phyloP scores from a whole-genome alignment of 2,888 invertebrate species.

The Formica aserva region DNA sequence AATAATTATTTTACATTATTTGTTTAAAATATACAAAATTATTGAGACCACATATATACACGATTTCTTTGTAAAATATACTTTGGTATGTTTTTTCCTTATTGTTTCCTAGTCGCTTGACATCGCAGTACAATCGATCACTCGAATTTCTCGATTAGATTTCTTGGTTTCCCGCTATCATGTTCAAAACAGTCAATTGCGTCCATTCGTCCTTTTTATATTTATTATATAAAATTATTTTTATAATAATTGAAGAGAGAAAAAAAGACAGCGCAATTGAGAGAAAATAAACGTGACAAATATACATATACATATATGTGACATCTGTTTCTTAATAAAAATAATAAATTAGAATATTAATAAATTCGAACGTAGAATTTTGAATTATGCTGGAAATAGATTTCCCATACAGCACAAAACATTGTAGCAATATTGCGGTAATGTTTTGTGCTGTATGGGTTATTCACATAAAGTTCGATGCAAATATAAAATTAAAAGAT shows the following conservation, averaged over 20 bases:
- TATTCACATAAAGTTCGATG: no score
- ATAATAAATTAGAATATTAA: slow-evolving; percentile 10
- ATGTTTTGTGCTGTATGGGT: no score
- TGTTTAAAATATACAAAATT: neutral
- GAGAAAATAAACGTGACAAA: neutral
- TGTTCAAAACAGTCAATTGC: neutral
- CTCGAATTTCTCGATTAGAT: slow-evolving; percentile 9
- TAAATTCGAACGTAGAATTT: neutral
- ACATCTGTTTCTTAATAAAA: neutral
- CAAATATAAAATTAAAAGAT: no score
- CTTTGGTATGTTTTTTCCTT: neutral
- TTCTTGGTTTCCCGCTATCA: neutral
- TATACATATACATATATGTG: no score
- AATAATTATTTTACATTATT: neutral
- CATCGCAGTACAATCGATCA: neutral
- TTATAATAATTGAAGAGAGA: neutral
- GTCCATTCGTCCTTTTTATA: neutral
- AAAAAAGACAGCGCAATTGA: neutral
- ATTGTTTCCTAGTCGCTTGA: neutral
- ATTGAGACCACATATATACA: neutral
- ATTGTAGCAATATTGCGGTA: no score
- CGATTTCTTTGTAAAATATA: neutral
- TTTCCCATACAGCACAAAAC: no score
- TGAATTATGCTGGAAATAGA: neutral
- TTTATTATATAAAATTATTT: slow-evolving; percentile 7